Percentiles rank a stretch among this genome's conserved stretches.
These are phyloP conservation scores for Pseudococcus longispinus DNA, from an alignment of 2,888 invertebrate genomes.

Conservation along the genomic window DNA sequence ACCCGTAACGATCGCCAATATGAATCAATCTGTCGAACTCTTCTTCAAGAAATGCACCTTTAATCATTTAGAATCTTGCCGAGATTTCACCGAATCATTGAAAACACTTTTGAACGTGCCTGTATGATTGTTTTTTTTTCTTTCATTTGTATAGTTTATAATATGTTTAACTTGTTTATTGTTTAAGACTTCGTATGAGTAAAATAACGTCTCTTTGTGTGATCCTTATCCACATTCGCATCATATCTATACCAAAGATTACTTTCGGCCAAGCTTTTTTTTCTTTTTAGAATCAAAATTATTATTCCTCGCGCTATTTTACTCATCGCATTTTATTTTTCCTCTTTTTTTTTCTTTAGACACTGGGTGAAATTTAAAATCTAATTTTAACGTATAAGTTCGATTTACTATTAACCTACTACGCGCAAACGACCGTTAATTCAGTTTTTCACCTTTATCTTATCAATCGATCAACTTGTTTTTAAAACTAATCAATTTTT, in stretches of 20 bases:
- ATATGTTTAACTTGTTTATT: constrained; percentile 28
- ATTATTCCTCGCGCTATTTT: constrained; percentile 22
- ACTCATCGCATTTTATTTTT: constrained; percentile 27
- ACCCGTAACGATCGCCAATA: not conserved
- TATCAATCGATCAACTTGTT: not conserved
- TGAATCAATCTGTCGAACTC: constrained; percentile 51
- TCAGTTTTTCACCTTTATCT: not conserved
- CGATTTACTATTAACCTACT: constrained; percentile 22
- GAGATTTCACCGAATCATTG: constrained; percentile 47
- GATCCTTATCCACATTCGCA: not conserved
- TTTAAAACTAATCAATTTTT: not conserved
- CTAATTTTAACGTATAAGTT: constrained; percentile 34
- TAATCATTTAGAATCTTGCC: constrained; percentile 48
- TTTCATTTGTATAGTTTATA: constrained; percentile 36
- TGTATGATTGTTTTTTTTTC: constrained; percentile 32
- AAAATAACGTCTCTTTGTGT: constrained; percentile 35
- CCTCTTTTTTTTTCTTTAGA: not conserved
- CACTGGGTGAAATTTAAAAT: constrained; percentile 49
- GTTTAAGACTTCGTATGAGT: constrained; percentile 28
- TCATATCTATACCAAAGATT: constrained; percentile 26
- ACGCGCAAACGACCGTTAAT: not conserved
- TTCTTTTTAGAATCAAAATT: not conserved
- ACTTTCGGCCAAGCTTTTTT: constrained; percentile 29
- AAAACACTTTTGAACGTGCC: constrained; percentile 55
- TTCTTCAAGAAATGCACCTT: constrained; percentile 49